Conservation (phyloP, 2,113 vertebrate species). For the Bos taurus region DNA sequence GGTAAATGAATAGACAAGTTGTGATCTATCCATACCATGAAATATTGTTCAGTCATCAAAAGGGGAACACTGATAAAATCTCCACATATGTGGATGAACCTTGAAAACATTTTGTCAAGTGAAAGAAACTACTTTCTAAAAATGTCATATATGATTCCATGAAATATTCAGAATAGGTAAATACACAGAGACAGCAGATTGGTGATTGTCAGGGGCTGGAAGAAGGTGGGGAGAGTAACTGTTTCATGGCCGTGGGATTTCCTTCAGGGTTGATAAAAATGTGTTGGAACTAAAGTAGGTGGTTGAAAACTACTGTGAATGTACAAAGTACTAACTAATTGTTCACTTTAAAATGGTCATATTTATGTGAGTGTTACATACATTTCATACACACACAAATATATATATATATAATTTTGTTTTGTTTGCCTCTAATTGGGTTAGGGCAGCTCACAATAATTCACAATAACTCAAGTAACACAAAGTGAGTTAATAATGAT, state of each 20-base stretch:
- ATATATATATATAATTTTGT: background rate
- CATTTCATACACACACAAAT: background rate
- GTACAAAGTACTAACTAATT: background rate
- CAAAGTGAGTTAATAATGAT: background rate
- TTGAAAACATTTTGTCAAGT: background rate
- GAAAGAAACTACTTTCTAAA: background rate
- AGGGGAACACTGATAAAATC: background rate
- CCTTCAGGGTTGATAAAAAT: background rate
- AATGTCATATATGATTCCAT: background rate
- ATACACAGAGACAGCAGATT: rapidly evolving
- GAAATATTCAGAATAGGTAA: background rate
- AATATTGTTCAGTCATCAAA: background rate
- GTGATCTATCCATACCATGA: no score
- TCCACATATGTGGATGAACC: background rate
- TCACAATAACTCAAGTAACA: background rate
- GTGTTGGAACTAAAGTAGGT: background rate
- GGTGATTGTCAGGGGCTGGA: no score
- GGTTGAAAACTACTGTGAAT: background rate
- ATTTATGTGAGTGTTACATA: background rate
- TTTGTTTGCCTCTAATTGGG: background rate
- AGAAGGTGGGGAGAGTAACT: background rate
- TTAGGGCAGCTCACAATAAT: background rate
- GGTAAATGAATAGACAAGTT: background rate
- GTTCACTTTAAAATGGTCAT: background rate
- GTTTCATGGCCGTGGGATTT: rapidly evolving